Conservation (phyloP, 2,888 invertebrate species). For the Bimastos eiseni region DNA sequence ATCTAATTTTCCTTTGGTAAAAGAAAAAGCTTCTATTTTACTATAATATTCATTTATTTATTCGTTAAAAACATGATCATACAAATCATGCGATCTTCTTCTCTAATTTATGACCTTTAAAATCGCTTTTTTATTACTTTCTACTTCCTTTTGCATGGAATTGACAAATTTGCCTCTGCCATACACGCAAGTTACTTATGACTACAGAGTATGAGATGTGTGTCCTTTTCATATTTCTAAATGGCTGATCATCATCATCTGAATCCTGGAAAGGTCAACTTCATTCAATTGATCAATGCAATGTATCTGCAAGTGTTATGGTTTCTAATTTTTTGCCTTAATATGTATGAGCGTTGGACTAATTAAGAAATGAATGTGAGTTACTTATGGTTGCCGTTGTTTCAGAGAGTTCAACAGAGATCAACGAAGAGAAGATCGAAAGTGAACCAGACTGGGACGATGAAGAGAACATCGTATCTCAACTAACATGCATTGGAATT, state of each 20-base stretch:
- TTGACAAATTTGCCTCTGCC: too few species aligned
- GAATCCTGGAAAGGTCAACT: not conserved
- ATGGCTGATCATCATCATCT: not conserved
- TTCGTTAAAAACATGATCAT: too few species aligned
- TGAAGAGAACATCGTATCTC: slow-evolving; percentile 87
- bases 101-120: too few species aligned
- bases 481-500: slow-evolving; percentile 91
- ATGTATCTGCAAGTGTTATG: not conserved
- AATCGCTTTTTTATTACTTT: too few species aligned
- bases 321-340: not conserved
- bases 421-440: slow-evolving; percentile 72
- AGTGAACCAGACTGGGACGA: slow-evolving; percentile 79
- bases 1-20: too few species aligned
- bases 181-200: too few species aligned
- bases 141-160: too few species aligned
- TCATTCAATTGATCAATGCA: not conserved
- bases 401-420: slow-evolving; percentile 74
- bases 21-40: too few species aligned
- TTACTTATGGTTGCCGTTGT: not conserved
- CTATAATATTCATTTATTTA: too few species aligned
- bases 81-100: too few species aligned
- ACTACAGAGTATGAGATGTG: too few species aligned
- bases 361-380: not conserved
- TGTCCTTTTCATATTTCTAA: not conserved
- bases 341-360: not conserved